Base-by-base conservation (phyloP, 2,888 invertebrate species). In the Chironomus riparius region DNA sequence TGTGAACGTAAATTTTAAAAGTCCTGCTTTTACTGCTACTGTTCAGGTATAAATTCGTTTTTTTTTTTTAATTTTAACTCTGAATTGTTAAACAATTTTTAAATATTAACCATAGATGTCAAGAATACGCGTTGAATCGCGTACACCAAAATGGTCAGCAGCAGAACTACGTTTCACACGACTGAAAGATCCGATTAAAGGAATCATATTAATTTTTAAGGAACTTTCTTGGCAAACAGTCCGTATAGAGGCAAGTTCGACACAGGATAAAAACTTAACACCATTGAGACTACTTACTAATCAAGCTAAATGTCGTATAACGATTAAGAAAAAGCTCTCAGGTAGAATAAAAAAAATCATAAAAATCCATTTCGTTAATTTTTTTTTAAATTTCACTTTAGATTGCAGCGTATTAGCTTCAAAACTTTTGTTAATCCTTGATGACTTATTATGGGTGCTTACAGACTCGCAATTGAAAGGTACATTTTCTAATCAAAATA, bases 151-250 rank as follows among this genome's bases (percentile, higher is more conserved):
- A 78, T 99, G 98, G 91, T 88, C 91, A 76, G 89, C 88, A 78
- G 91, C 89, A 78, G 97, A 98, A 85, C 87, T 99, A 80, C 89
- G 94, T 81, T 88, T 93, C 85, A 97, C 98, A 70, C 89, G 97
- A 80, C 88, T 99, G 79, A 95, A 97, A 85, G 96, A 97, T 81
- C 89, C 92, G 2, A 90, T 92, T 78, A 90, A 92, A 78, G 95
- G 95, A 62, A 94, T 97, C 81, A 87, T 98, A 78, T 87, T 99
- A 78, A 93, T 98, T 82, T 99, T 98, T 85, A 99, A 99, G 87
- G 94, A 96, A 85, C 85, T 98, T 76, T 93, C 94, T 82, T 99
- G 99, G 98, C 97, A 98, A 85, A 95, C 95, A 72, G 91, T 98
- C 21, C 88, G 97, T 78, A 93, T 98, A 81, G 98, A 98, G 85